These are phyloP conservation scores for Gymnocephalus cernua DNA, from an alignment of 2,113 vertebrate genomes.

Conservation along the genomic window DNA sequence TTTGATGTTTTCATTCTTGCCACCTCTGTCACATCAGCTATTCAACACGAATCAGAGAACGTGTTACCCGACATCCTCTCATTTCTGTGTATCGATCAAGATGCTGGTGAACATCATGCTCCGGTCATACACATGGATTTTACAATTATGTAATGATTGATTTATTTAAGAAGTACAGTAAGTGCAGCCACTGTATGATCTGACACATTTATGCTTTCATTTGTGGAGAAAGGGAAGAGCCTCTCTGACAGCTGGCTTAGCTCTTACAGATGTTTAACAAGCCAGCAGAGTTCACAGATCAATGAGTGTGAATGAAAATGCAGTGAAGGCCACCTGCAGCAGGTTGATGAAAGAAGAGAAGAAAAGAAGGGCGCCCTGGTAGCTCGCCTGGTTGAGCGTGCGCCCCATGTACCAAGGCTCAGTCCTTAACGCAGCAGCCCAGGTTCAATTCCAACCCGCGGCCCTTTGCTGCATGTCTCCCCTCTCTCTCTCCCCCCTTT, in stretches of 20 bases:
- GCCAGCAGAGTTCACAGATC: conserved; percentile 16
- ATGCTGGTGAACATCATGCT: conserved; percentile 22
- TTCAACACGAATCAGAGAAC: conserved; percentile 11
- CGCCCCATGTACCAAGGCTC: too few relatives aligned
- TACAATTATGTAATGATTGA: conserved; percentile 46
- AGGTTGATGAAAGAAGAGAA: not conserved
- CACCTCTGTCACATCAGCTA: conserved; percentile 33
- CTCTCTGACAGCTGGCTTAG: not conserved
- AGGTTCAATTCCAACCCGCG: too few relatives aligned
- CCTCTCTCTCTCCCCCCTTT: too few relatives aligned
- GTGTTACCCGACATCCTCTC: conserved; percentile 2
- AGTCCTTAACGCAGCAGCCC: too few relatives aligned
- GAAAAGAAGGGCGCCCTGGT: not conserved
- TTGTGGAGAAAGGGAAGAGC: conserved; percentile 17
- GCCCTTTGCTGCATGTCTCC: too few relatives aligned
- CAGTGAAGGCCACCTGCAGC: conserved; percentile 4
- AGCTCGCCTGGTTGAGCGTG: too few relatives aligned
- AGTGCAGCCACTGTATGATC: conserved; percentile 41
- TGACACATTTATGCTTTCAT: conserved; percentile 40
- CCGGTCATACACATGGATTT: conserved; percentile 14
- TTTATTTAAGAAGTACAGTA: conserved; percentile 60
- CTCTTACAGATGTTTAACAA: conserved; percentile 24
- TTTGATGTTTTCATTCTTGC: conserved; percentile 34
- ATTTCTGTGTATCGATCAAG: conserved; percentile 32
- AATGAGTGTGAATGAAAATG: conserved; percentile 24